These are phyloP conservation scores for Siderastrea radians DNA, from an alignment of 92 coral and sea anemone species.

Conservation along the genomic window DNA sequence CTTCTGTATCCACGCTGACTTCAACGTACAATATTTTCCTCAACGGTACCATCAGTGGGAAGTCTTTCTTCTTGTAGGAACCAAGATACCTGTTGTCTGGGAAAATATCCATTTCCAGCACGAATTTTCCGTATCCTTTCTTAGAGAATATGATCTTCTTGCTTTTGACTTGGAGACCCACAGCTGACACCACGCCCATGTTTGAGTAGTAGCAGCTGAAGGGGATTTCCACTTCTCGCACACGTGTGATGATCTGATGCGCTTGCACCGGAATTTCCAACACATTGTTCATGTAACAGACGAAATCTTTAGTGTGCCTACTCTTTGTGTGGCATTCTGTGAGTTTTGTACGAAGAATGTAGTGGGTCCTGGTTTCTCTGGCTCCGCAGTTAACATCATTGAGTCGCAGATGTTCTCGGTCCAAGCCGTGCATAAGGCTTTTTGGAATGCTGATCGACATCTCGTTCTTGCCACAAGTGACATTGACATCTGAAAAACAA, in stretches of 20 bases:
- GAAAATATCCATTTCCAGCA: constrained; percentile 38
- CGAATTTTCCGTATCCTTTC: constrained; percentile 31
- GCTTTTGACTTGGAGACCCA: constrained; percentile 33
- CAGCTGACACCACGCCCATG: constrained; percentile 42
- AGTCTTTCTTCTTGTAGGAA: constrained; percentile 22
- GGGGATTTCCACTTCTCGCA: constrained; percentile 52
- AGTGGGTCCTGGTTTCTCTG: constrained; percentile 42
- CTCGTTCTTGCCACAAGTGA: constrained; percentile 35
- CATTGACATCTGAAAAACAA: constrained; percentile 18
- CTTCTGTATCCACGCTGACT: constrained; percentile 39
- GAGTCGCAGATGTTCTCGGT: constrained; percentile 43
- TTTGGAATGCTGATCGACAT: constrained; percentile 53
- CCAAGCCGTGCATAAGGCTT: constrained; percentile 22
- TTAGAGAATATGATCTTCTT: constrained; percentile 51
- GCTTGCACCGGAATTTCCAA: constrained; percentile 17
- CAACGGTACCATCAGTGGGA: constrained; percentile 20
- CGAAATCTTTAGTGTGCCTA: constrained; percentile 23
- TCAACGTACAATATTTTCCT: constrained; percentile 10
- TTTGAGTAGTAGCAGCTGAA: constrained; percentile 51
- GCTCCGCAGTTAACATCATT: constrained; percentile 34
- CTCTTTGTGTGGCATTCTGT: constrained; percentile 29
- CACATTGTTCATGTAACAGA: constrained; percentile 28
- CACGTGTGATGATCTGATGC: constrained; percentile 44
- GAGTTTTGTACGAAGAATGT: constrained; percentile 23
- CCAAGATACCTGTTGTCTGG: constrained; percentile 24